Evolutionary conservation across 1,140 invertebrate species (phyloP), one percentile per base, ranked within the genome.

Genomic region (Chrysopa pallens): DNA sequence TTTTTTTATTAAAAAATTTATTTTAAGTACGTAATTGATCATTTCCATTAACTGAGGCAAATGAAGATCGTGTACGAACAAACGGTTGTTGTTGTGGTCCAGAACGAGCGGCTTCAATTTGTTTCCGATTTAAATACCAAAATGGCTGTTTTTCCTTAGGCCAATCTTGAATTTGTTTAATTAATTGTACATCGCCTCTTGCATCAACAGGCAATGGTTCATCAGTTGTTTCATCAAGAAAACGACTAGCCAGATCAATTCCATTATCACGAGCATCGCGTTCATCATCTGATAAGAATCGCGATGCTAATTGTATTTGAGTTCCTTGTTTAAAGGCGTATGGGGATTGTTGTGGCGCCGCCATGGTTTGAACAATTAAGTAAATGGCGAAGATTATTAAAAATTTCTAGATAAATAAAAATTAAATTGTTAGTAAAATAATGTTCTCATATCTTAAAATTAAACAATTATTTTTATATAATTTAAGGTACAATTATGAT

Each of bases 141-240:
- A 72, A 73, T 0, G 72, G 72, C 46, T 60, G 58, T n/a, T 66
- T 62, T 6, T 72, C 69, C 1, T 56, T 52, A 4, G 70, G 70
- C 59, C 70, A 59, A 8, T 61, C 45, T 12, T 68, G 56, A 2
- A 73, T 53, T 28, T 63, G 53, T 38, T 71, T 62, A 1, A 70
- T 50, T 4, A 70, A 49, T 13, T 62, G 54, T 12, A 50, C 47
- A 23, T 73, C 67, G 4, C 68, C 67, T 29, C 49, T 48, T 7
- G 64, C 65, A 43, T 68, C 62, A 4, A 69, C 54, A 0, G 69
- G 66, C 46, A 50, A 35, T 29, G 43, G 33, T 27, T 23, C 4
- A 1, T 36, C 40, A 8, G 42, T 42, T 23, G 17, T 23, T 23
- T 23, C 17, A 23, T 23, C 17, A 23, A 8, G 1, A 9, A 9